Evolutionary conservation across 2,888 invertebrate species (phyloP).

Genomic region (Diloba caeruleocephala): DNA sequence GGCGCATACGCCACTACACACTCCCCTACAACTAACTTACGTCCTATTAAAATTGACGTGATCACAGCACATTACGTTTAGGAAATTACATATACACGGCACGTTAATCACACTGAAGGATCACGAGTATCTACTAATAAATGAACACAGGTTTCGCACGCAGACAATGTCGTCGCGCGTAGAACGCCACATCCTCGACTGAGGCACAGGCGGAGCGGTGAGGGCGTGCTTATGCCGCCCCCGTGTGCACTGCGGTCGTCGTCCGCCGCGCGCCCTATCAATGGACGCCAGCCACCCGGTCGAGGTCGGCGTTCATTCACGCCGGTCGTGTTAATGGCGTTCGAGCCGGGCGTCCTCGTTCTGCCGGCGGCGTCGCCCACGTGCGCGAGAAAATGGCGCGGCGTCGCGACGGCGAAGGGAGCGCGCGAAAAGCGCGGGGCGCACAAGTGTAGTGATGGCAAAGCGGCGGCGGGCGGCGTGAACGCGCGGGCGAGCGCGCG

Average conservation of each 20-base stretch:
- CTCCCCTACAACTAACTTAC: constrained; percentile 69
- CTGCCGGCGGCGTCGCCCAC: constrained; percentile 82
- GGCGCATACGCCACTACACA: constrained; percentile 62
- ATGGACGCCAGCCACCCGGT: constrained; percentile 84
- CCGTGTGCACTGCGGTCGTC: constrained; percentile 80
- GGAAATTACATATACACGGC: constrained; percentile 71
- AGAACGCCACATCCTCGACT: constrained; percentile 89
- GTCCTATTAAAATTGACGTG: constrained; percentile 79
- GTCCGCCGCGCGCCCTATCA: constrained; percentile 85
- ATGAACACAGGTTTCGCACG: constrained; percentile 87
- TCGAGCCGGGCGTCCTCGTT: constrained; percentile 80
- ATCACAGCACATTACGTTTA: constrained; percentile 85
- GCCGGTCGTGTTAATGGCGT: constrained; percentile 86
- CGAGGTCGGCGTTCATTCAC: constrained; percentile 88
- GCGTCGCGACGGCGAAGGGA: constrained; percentile 84
- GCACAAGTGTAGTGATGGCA: constrained; percentile 81
- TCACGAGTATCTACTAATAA: constrained; percentile 81
- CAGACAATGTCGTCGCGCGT: constrained; percentile 82
- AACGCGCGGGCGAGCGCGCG: constrained; percentile 70
- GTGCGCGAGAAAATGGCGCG: constrained; percentile 89
- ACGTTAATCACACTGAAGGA: constrained; percentile 71
- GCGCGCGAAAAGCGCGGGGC: constrained; percentile 87
- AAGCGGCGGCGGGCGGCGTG: constrained; percentile 68
- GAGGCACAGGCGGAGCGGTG: constrained; percentile 85
- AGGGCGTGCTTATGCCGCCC: constrained; percentile 86